Evolutionary conservation across 2,113 vertebrate species (phyloP), one percentile per base, ranked within the genome.

Genomic region (Embiotoca jacksoni): DNA sequence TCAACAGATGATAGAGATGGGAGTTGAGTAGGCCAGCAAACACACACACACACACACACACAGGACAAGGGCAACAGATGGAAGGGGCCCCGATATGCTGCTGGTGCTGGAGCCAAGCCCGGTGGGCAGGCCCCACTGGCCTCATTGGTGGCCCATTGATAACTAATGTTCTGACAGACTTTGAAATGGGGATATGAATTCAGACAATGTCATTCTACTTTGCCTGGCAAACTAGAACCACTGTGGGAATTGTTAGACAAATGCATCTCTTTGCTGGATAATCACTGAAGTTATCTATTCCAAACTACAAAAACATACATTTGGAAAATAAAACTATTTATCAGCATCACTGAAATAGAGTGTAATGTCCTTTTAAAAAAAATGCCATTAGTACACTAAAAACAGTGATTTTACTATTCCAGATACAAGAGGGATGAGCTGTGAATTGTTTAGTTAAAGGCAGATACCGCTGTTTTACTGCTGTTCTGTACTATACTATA

Each of bases 11-110:
- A 91, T 75, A 77, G 57, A 75, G 61, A 76, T 56, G 33, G 64
- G 71, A 75, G 39, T 50, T 65, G 78, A 75, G 67, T 77, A 68
- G 75, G 61, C 59, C 68, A 75, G 33, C 30, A 6, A 33, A 3
- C 35, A 57, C 3, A 49, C 52, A 16, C 55, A 54, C 64, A 69
- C 33, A 72, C 31, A 62, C 53, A 66, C 46, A 79, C 36, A 16
- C 61, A 77, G 36, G 56, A 81, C 55, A 72, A 82, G 74, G 80
- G 72, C 73, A 86, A 71, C 91, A 94, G 91, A 94, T 94, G 92
- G 92, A 90, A 83, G 75, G 75, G 81, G 79, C 60, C 82, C 67
- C 41, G 37, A 74, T 80, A 76, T 75, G 76, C 49, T 80, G 89
- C 61, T 33, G 50, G 68, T 60, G 78, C 69, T 89, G 84, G 76